Base-by-base conservation (phyloP, 2,797 vertebrate genomes). In the Coranthus polyacanthus region DNA sequence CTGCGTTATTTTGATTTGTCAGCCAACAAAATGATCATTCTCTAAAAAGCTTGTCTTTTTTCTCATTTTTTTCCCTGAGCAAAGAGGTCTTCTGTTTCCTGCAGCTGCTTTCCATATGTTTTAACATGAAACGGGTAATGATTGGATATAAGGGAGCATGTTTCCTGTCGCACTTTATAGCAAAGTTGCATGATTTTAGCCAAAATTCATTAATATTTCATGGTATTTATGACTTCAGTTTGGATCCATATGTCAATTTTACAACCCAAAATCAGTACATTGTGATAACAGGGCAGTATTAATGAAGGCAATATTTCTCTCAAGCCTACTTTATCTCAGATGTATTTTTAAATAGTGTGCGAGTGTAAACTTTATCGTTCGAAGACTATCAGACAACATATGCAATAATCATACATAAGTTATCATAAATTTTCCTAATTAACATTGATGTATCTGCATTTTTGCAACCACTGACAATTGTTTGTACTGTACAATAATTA, bases 51-150 rank as follows among this genome's bases (percentile, higher is more conserved):
- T 15, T 1, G 0, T 0, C 37, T 15, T 50, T 29, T 62, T 41
- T 41, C 11, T 7, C 3, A 44, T 7, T 60, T 29, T 53, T 42
- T 62, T 18, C 51, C 50, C 17, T 20, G 41, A 47, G 10, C 1
- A 12, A 41, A 9, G 12, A 47, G 17, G 39, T 68, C 32, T 59
- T 6, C 6, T 6, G 26, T 41, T 41, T 70, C 66, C 34, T 45
- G 56, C 68, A 76, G 66, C 79, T 84, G 66, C 63, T 70, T 62
- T 56, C 60, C 42, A 77, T 76, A 56, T 74, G 62, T 80, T 78
- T 60, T 36, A 47, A 21, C 75, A 36, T 58, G 53, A 72, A 64
- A 42, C 52, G 38, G 21, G 9, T 57, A 41, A 8, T 43, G 24
- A 56, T 45, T 42, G 32, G 20, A 42, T 61, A 44, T 57, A 51